Evolutionary conservation across 2,888 invertebrate genomes (phyloP), one percentile per base, ranked within the genome.

Genomic region (Isoperla grammatica): DNA sequence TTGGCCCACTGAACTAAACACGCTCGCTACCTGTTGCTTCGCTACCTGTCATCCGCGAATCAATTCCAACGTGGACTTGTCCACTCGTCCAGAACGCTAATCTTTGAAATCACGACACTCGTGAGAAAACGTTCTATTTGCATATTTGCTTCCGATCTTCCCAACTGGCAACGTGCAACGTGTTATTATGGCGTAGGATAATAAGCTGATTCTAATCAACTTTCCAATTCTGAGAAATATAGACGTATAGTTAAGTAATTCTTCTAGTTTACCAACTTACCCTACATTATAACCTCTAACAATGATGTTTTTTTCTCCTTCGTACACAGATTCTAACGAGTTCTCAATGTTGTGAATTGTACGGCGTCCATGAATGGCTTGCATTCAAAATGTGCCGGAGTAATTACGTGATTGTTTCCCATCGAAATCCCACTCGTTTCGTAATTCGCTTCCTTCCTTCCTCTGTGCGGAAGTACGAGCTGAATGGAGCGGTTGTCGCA

Each of bases 261-360:
- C 29, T 29, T 29, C 5, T 29, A 6, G 29, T 29, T 29, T 29
- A 29, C 29, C 4, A 29, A 29, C 29, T 29, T 29, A 29, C 29
- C 29, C 29, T 29, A 29, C 29, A 29, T 29, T 29, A 29, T 29
- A 29, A 6, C 29, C 29, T 29, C 29, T 45, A 45, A 45, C 45
- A 45, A 45, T 45, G 45, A 8, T 13, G 5, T 45, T 45, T 19
- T 45, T 45, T 11, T 17, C 45, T 19, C n/a, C 15, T 45, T 6
- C 45, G 15, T 45, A 4, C 9, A 40, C 5, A 40, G 13, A 15
- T 40, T 4, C 29, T 29, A 13, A 15, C 42, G 29, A 35, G 53
- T 39, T 53, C 53, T 53, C 53, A 39, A 53, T 15, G 37, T 17
- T 19, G 15, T 53, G 15, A 53, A 53, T 53, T 53, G 53, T 29